These are phyloP conservation scores for Ambastaia sidthimunki DNA, from an alignment of 2,797 vertebrate species.

Conservation along the genomic window DNA sequence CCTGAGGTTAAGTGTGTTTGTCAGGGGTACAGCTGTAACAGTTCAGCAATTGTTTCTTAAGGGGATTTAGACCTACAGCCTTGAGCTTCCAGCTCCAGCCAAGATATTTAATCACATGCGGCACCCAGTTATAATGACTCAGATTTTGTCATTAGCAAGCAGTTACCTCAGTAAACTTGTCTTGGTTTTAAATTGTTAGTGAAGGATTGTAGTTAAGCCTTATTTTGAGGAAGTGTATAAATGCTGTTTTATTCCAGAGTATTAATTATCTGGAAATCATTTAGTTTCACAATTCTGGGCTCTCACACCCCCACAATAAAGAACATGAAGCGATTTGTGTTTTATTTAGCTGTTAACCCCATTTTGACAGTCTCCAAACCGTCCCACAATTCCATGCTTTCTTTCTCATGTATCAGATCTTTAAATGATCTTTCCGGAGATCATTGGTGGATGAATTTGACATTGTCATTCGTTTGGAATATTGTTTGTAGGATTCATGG, in stretches of 20 bases:
- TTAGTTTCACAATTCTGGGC: conserved; percentile 61
- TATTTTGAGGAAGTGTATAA: not conserved
- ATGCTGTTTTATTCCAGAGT: conserved; percentile 43
- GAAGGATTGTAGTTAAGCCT: not conserved
- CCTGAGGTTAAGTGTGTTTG: not conserved
- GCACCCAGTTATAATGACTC: not conserved
- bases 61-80: conserved; percentile 7
- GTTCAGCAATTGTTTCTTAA: not conserved
- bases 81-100: not conserved
- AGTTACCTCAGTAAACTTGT: not conserved
- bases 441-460: not conserved
- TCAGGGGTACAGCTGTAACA: not conserved
- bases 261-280: conserved; percentile 59
- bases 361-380: conserved; percentile 52
- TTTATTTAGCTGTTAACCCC: conserved; percentile 65
- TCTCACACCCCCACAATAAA: conserved; percentile 69
- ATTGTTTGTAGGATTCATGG: too few species aligned
- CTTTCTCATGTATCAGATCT: conserved; percentile 37
- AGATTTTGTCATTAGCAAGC: not conserved
- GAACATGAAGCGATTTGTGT: conserved; percentile 61
- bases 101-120: not conserved
- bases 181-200: not conserved
- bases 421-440: not conserved
- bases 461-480: not conserved
- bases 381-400: conserved; percentile 55